Evolutionary conservation across 1,140 invertebrate species (phyloP).

Genomic region (Thaumatotibia leucotreta): DNA sequence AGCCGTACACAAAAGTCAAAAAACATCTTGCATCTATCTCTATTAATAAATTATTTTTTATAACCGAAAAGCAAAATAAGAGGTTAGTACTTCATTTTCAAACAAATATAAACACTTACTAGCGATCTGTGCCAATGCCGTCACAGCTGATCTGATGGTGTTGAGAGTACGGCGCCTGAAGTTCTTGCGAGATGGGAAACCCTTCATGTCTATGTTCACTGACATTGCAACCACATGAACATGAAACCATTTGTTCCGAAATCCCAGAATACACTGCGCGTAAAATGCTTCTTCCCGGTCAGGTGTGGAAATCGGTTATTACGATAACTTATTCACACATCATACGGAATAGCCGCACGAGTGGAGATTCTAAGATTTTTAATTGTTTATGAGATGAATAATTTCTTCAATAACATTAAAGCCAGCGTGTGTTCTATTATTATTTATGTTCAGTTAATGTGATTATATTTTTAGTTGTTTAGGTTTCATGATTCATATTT

Average conservation of each 20-base stretch:
- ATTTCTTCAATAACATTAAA: too few relatives aligned
- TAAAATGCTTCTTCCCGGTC: conserved; percentile 32
- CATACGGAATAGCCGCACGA: conserved; percentile 40
- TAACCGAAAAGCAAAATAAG: too few relatives aligned
- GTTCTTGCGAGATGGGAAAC: conserved; percentile 60
- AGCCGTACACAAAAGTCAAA: too few relatives aligned
- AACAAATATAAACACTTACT: conserved; percentile 60
- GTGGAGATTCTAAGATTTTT: conserved; percentile 39
- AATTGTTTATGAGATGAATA: too few relatives aligned
- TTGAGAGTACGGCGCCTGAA: conserved; percentile 60
- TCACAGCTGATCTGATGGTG: conserved; percentile 62
- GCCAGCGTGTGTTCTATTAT: too few relatives aligned
- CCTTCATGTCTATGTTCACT: conserved; percentile 66
- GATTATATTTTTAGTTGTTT: too few relatives aligned
- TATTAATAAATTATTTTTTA: too few relatives aligned
- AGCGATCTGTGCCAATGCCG: conserved; percentile 60
- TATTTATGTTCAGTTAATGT: too few relatives aligned
- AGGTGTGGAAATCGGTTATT: conserved; percentile 8
- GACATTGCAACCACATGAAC: conserved; percentile 43
- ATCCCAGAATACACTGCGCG: conserved; percentile 60
- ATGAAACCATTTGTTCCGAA: conserved; percentile 51
- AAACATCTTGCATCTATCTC: too few relatives aligned
- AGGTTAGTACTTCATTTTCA: too few relatives aligned
- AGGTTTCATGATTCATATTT: too few relatives aligned
- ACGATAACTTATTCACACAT: conserved; percentile 22